phyloP scores from a whole-genome alignment of 1,140 invertebrate species.

The Hydropsyche tenuis region DNA sequence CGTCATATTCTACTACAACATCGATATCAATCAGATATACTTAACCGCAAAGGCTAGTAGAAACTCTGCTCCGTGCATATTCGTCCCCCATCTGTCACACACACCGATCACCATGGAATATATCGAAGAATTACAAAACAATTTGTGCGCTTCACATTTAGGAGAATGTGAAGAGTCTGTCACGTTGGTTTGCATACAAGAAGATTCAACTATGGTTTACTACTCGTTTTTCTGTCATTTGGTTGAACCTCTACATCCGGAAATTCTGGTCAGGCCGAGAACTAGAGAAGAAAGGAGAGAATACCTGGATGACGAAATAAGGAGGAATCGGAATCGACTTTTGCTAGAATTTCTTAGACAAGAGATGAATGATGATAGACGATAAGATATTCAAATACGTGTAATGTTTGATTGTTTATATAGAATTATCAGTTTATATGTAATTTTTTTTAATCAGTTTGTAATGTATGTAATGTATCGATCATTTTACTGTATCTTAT shows the following conservation, averaged over 20 bases:
- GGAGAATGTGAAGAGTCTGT: slow-evolving; percentile 14
- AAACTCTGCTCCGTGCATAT: slow-evolving; percentile 37
- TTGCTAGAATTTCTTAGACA: slow-evolving; percentile 41
- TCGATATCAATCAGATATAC: slow-evolving; percentile 30
- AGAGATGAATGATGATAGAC: no score
- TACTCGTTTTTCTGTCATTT: slow-evolving; percentile 43
- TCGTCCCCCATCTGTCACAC: slow-evolving; percentile 40
- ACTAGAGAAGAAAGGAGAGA: slow-evolving; percentile 44
- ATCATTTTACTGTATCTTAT: background rate
- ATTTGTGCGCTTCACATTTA: slow-evolving; percentile 40
- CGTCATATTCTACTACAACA: slow-evolving; percentile 37
- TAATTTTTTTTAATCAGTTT: background rate
- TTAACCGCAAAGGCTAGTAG: slow-evolving; percentile 42
- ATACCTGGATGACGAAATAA: slow-evolving; percentile 45
- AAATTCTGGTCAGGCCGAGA: slow-evolving; percentile 38
- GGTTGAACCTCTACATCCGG: slow-evolving; percentile 40
- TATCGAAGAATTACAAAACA: slow-evolving; percentile 40
- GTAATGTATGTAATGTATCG: background rate
- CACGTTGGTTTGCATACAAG: slow-evolving; percentile 41
- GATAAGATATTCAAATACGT: no score
- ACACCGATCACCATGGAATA: slow-evolving; percentile 29
- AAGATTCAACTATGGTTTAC: slow-evolving; percentile 43
- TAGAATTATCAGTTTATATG: background rate
- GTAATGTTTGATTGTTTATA: background rate
- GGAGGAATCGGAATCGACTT: slow-evolving; percentile 39